These are phyloP conservation scores for Nephotettix cincticeps DNA, from an alignment of 1,140 invertebrate species.

Conservation along the genomic window DNA sequence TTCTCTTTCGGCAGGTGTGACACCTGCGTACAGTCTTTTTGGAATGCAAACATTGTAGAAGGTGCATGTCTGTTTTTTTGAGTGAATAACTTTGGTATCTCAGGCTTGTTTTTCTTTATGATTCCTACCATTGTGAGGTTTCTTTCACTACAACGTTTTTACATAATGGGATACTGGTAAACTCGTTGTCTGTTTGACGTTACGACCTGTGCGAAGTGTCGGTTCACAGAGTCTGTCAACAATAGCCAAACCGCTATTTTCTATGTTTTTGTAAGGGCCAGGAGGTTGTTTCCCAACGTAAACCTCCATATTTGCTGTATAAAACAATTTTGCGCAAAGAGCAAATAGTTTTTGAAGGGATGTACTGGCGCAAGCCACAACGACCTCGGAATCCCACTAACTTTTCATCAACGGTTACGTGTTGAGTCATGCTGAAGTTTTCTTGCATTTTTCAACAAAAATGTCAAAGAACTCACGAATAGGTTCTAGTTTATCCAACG, in stretches of 20 bases:
- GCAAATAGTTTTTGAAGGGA: slow-evolving; percentile 46
- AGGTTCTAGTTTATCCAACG: slow-evolving; percentile 44
- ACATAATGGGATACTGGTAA: no score
- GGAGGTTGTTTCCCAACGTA: slow-evolving; percentile 45
- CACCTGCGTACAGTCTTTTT: no score
- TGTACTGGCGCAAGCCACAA: slow-evolving; percentile 48
- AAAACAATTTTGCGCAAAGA: slow-evolving; percentile 35
- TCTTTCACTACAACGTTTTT: no score
- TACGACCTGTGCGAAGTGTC: slow-evolving; percentile 37
- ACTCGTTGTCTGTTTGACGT: slow-evolving; percentile 37
- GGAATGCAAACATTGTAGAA: no score
- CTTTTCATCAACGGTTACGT: slow-evolving; percentile 48
- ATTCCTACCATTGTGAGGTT: no score
- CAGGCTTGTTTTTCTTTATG: no score
- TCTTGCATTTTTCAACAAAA: slow-evolving; percentile 45
- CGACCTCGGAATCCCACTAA: slow-evolving; percentile 46
- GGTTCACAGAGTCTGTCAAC: slow-evolving; percentile 36
- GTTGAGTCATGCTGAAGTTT: slow-evolving; percentile 42
- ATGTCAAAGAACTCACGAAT: slow-evolving; percentile 45
- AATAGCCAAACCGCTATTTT: slow-evolving; percentile 41
- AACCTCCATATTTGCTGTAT: slow-evolving; percentile 44
- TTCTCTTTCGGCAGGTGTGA: no score
- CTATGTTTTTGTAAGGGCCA: slow-evolving; percentile 40
- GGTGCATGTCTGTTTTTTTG: no score
- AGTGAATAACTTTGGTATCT: no score